phyloP scores from a whole-genome alignment of 2,797 vertebrate genomes.

The Microctenopoma stevenorrisi region DNA sequence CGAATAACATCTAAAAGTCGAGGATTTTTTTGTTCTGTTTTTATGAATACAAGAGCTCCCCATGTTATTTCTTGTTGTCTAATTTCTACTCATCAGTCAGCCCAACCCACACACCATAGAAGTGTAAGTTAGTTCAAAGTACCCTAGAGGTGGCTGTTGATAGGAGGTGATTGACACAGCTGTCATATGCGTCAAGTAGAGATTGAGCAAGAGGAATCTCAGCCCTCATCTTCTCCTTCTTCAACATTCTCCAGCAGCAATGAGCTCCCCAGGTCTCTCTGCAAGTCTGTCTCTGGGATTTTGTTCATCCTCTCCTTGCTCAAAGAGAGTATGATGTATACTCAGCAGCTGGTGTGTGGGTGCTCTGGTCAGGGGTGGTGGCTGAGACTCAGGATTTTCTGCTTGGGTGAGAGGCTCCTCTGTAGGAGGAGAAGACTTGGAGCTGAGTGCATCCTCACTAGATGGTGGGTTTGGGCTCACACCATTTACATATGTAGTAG shows the following conservation, averaged over 20 bases:
- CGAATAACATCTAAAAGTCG: conserved; percentile 15
- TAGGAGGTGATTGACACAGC: conserved; percentile 46
- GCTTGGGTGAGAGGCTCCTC: conserved; percentile 60
- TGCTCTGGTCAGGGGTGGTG: conserved; percentile 71
- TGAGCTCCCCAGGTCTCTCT: conserved; percentile 82
- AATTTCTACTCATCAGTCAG: conserved; percentile 9
- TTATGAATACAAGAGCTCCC: neutral
- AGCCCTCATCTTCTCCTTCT: conserved; percentile 28
- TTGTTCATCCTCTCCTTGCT: conserved; percentile 81
- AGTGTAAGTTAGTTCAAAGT: conserved; percentile 36
- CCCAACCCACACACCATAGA: conserved; percentile 36
- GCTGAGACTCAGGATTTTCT: conserved; percentile 70
- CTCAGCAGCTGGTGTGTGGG: conserved; percentile 82
- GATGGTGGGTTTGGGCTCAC: conserved; percentile 79
- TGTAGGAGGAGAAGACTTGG: conserved; percentile 72
- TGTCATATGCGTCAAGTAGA: conserved; percentile 46
- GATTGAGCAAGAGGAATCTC: conserved; percentile 27
- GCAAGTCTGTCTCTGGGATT: conserved; percentile 76
- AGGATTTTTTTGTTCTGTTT: neutral
- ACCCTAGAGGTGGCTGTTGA: conserved; percentile 49
- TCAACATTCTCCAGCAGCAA: conserved; percentile 87
- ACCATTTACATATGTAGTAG: conserved; percentile 81
- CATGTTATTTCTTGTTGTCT: neutral
- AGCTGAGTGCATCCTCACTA: conserved; percentile 79
- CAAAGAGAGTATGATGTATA: conserved; percentile 84